Evolutionary conservation across 2,888 invertebrate genomes (phyloP), one percentile per base, ranked within the genome.

Genomic region (Drosophila maculinotata): DNA sequence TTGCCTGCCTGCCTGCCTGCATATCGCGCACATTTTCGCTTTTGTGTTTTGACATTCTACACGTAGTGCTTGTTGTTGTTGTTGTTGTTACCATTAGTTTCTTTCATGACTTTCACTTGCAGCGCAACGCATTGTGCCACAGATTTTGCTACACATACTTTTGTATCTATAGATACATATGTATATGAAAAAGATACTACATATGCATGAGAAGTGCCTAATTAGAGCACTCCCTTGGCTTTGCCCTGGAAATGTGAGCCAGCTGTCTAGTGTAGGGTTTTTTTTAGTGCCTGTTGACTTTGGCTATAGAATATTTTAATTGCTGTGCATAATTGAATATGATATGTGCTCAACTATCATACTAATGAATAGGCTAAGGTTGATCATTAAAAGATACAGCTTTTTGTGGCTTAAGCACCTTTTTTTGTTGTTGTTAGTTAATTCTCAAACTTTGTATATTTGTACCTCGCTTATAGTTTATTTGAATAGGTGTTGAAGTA

Each of bases 31-130:
- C 49, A 70, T 60, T 65, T 65, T 69, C 56, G 66, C 70, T 70
- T 75, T 70, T 70, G 75, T 60, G 57, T 57, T 35, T 53, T 39
- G 52, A 38, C 60, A 67, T 72, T 54, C 73, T 41, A 39, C 69
- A 53, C 56, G 72, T 70, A 38, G n/a, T 30, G n/a, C 36, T 14
- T 35, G 23, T 7, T 23, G 30, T 31, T 36, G 31, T 62, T 14
- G 49, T 10, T 49, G 31, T 51, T 38, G 51, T 8, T 56, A 12
- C n/a, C n/a, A n/a, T 10, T 39, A 38, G 52, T 56, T 73, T 42
- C 44, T 59, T 65, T 56, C 63, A 62, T 42, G 69, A 73, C 69
- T 76, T 76, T 82, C 72, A 71, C 71, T 80, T 58, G 70, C 73
- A 49, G 41, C 44, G 30, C 54, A 35, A 28, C 67, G 53, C 72